phyloP scores from a whole-genome alignment of 2,113 vertebrate species.

The Daubentonia madagascariensis region DNA sequence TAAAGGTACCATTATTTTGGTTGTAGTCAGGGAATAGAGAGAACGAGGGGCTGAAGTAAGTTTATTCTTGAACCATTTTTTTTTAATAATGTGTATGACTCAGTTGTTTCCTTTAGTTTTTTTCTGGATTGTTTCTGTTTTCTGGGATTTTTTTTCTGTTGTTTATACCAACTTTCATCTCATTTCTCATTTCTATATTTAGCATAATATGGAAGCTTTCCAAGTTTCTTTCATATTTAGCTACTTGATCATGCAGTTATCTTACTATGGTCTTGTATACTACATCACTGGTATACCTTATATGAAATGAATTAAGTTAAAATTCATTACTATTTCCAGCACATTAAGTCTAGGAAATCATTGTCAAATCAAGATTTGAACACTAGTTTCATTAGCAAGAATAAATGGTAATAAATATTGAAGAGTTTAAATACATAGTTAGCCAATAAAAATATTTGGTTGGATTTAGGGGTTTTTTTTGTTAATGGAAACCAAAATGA shows the following conservation, averaged over 20 bases:
- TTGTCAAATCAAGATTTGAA: neutral
- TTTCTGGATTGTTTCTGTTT: neutral
- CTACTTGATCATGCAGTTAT: neutral
- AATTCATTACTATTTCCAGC: neutral
- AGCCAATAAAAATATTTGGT: neutral
- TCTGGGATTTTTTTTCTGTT: neutral
- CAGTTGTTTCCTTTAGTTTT: neutral
- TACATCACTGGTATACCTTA: neutral
- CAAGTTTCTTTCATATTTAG: neutral
- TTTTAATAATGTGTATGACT: neutral
- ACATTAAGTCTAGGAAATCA: slow-evolving; percentile 5
- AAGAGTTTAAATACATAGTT: neutral
- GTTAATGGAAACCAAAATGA: neutral
- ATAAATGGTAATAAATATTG: slow-evolving; percentile 16
- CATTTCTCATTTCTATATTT: neutral
- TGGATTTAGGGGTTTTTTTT: neutral
- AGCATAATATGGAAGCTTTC: neutral
- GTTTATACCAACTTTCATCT: neutral
- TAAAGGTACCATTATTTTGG: neutral
- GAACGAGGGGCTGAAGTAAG: neutral
- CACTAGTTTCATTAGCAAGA: neutral
- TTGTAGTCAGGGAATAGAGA: neutral
- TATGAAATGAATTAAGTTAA: slow-evolving; percentile 4
- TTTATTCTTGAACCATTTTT: neutral
- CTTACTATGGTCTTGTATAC: neutral